Evolutionary conservation across 2,113 vertebrate genomes (phyloP).

Genomic region (Naja naja): DNA sequence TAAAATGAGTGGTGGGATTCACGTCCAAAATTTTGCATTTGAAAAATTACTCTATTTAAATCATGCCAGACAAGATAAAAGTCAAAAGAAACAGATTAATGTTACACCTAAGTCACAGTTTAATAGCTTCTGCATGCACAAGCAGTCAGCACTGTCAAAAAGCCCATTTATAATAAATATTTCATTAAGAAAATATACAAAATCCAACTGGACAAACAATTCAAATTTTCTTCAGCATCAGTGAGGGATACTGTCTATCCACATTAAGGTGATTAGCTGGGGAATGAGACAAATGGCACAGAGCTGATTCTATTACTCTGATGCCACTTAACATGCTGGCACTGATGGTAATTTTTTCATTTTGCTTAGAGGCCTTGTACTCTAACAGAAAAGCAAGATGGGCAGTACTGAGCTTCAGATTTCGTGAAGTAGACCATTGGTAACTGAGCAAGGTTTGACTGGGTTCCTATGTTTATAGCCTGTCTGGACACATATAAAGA

Average conservation of each 20-base stretch:
- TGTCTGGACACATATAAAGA: background rate
- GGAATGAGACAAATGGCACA: background rate
- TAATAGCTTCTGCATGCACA: slow-evolving; percentile 7
- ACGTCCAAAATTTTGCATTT: background rate
- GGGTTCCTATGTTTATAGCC: background rate
- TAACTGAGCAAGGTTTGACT: background rate
- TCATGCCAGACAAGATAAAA: background rate
- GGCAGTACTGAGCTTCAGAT: background rate
- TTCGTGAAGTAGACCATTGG: background rate
- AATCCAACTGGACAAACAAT: slow-evolving; percentile 39
- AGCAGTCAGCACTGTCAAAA: slow-evolving; percentile 16
- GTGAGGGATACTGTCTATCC: background rate
- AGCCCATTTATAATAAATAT: slow-evolving; percentile 4
- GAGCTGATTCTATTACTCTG: background rate
- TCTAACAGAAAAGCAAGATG: background rate
- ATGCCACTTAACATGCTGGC: slow-evolving; percentile 6
- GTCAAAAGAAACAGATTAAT: background rate
- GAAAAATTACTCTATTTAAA: accelerated
- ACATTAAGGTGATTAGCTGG: background rate
- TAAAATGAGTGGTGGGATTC: slow-evolving; percentile 24
- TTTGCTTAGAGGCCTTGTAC: background rate
- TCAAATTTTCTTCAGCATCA: slow-evolving; percentile 22
- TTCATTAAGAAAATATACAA: background rate
- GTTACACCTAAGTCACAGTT: accelerated
- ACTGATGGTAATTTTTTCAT: background rate